Evolutionary conservation across 2,888 invertebrate genomes (phyloP).

Genomic region (Abrostola triplasia): DNA sequence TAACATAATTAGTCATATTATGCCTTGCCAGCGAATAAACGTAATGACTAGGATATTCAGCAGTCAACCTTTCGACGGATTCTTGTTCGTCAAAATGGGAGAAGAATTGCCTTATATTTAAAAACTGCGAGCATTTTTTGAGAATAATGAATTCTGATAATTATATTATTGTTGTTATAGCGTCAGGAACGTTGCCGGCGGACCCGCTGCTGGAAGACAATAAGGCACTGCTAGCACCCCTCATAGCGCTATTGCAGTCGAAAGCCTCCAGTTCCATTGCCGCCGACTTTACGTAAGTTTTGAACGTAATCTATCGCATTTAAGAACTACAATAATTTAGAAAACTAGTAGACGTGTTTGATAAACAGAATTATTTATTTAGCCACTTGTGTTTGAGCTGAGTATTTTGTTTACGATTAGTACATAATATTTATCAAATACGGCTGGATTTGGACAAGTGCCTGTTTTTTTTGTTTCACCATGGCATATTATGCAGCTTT

Average conservation of each 20-base stretch:
- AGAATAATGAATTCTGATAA: not conserved
- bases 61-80: no score
- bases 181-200: constrained; percentile 66
- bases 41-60: not conserved
- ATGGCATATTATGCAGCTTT: no score
- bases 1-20: not conserved
- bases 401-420: no score
- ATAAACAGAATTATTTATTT: no score
- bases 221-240: constrained; percentile 86
- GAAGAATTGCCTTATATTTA: no score
- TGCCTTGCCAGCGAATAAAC: not conserved
- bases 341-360: no score
- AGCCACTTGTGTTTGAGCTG: no score
- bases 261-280: constrained; percentile 77
- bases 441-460: no score
- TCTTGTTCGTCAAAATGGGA: no score
- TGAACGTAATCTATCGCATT: constrained; percentile 1
- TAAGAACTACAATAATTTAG: no score
- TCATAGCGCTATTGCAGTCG: constrained; percentile 85
- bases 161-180: constrained; percentile 49
- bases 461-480: no score
- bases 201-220: constrained; percentile 91
- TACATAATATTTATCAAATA: no score
- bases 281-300: constrained; percentile 58
- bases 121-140: not conserved